Percentiles rank a stretch among this genome's conserved stretches.
phyloP scores from a whole-genome alignment of 2,888 invertebrate species.

The Pherbina coryleti region DNA sequence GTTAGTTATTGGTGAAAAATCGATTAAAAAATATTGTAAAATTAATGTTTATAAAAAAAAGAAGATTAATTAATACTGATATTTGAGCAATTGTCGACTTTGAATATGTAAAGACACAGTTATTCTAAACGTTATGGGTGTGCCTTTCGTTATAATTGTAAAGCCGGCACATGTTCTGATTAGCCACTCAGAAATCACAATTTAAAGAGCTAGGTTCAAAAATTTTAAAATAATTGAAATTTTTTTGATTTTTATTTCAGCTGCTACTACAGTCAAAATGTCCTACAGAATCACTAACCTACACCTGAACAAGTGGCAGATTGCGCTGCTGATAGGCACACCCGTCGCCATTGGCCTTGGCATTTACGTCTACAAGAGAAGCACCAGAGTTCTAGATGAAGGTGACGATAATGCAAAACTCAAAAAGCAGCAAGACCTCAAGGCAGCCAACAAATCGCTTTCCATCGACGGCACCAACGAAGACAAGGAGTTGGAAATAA shows the following conservation, averaged over 20 bases:
- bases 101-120: neutral
- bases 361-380: slow-evolving; percentile 72
- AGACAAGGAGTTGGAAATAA: slow-evolving; percentile 71
- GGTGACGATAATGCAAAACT: neutral
- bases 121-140: too few relatives aligned
- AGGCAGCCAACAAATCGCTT: slow-evolving; percentile 73
- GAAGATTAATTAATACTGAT: neutral
- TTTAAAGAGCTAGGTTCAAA: too few relatives aligned
- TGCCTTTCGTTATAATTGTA: too few relatives aligned
- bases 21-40: slow-evolving; percentile 21
- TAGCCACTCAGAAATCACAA: too few relatives aligned
- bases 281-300: slow-evolving; percentile 59
- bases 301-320: slow-evolving; percentile 81
- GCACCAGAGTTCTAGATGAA: slow-evolving; percentile 19
- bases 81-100: neutral
- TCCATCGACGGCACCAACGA: slow-evolving; percentile 72
- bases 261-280: slow-evolving; percentile 43
- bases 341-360: slow-evolving; percentile 87
- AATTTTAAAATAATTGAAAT: too few relatives aligned
- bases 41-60: neutral
- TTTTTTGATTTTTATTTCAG: slow-evolving; percentile 4
- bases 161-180: too few relatives aligned
- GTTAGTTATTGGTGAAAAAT: slow-evolving; percentile 22
- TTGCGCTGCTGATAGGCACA: slow-evolving; percentile 85
- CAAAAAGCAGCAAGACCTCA: slow-evolving; percentile 71